phyloP scores from a whole-genome alignment of 30 jellyfish, hydroid and myxozoan genomes.

The Chrysaora quinquecirrha region DNA sequence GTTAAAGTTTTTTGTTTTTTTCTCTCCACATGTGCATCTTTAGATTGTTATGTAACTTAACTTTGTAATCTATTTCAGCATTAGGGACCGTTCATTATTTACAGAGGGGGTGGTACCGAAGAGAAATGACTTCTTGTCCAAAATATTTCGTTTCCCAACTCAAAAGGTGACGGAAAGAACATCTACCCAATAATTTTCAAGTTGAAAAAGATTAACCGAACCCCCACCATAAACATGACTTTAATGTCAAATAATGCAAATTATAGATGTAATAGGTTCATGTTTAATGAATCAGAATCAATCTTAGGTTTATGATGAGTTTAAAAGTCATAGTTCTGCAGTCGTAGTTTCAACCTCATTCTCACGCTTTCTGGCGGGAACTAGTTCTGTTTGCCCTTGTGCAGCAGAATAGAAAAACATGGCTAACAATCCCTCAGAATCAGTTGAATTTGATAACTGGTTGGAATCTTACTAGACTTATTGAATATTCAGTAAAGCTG shows the following conservation, averaged over 20 bases:
- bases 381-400: conserved; percentile 1
- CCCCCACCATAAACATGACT: conserved; percentile 1
- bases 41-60: too few species aligned
- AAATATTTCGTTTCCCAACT: conserved; percentile 8
- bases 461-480: conserved; percentile 14
- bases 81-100: too few species aligned
- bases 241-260: neutral
- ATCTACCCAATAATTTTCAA: conserved; percentile 9
- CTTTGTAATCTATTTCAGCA: too few species aligned
- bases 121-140: neutral
- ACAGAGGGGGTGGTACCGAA: conserved; percentile 6
- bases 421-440: conserved; percentile 31
- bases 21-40: too few species aligned
- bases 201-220: conserved; percentile 3
- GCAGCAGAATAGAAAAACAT: conserved; percentile 11
- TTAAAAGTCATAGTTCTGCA: neutral
- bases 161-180: conserved; percentile 9
- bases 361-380: neutral
- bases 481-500: conserved; percentile 18
- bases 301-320: neutral
- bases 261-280: neutral
- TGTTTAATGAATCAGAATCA: neutral
- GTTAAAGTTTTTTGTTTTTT: too few species aligned
- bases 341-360: neutral
- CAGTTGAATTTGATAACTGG: conserved; percentile 28